A percentile compares a stretch with the other conserved stretches of the same genome.
phyloP scores from a whole-genome alignment of 2,888 invertebrate species.

The Dicyrtoma fusca region DNA sequence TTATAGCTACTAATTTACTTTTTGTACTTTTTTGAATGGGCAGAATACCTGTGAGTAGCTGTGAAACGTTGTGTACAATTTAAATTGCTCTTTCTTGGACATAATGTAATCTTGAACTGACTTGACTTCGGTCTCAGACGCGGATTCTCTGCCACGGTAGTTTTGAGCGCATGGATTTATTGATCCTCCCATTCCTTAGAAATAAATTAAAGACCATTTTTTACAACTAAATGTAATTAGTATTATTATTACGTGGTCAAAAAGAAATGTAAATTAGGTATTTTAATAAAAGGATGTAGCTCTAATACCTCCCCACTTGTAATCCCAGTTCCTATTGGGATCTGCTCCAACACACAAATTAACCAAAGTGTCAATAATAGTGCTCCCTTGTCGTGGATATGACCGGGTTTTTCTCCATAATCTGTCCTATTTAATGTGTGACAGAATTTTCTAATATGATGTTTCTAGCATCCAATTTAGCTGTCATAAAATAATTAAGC shows the following conservation, averaged over 20 bases:
- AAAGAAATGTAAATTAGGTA: too few species aligned
- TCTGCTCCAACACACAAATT: slow-evolving; percentile 52
- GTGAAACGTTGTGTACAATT: slow-evolving; percentile 74
- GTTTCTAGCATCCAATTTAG: too few species aligned
- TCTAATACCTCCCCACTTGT: slow-evolving; percentile 70
- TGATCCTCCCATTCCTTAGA: slow-evolving; percentile 48
- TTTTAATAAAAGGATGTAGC: too few species aligned
- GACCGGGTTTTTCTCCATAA: slow-evolving; percentile 79
- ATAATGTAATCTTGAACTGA: slow-evolving; percentile 69
- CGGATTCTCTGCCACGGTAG: slow-evolving; percentile 61
- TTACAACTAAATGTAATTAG: too few species aligned
- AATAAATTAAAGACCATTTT: slow-evolving; percentile 14
- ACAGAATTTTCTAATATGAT: too few species aligned
- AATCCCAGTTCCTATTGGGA: slow-evolving; percentile 76
- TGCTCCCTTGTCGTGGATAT: slow-evolving; percentile 41
- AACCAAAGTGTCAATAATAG: slow-evolving; percentile 49
- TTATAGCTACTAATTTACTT: slow-evolving; percentile 68
- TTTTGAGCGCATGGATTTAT: slow-evolving; percentile 51
- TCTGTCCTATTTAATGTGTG: slow-evolving; percentile 60
- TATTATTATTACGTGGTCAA: too few species aligned
- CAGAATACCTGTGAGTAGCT: slow-evolving; percentile 75
- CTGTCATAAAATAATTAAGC: too few species aligned
- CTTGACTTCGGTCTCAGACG: slow-evolving; percentile 72
- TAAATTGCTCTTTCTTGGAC: slow-evolving; percentile 62
- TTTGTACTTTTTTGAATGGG: too few species aligned